Percentiles rank a stretch among this genome's conserved stretches.
These are phyloP conservation scores for Caiman crocodilus DNA, from an alignment of 2,797 vertebrate species.

Conservation along the genomic window DNA sequence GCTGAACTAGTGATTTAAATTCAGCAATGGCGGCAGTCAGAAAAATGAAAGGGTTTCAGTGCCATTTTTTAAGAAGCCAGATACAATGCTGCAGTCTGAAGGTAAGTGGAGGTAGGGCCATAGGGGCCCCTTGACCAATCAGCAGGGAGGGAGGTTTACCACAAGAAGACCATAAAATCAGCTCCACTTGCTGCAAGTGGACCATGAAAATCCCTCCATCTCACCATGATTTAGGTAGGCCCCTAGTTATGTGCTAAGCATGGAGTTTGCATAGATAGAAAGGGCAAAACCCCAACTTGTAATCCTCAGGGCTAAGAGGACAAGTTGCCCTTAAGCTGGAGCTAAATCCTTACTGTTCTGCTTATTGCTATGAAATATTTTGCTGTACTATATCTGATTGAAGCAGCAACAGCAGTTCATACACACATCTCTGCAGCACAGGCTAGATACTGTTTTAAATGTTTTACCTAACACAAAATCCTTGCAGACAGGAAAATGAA, in stretches of 20 bases:
- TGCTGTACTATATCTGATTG: rapidly evolving
- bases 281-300: rapidly evolving
- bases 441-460: background rate
- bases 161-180: too few species aligned
- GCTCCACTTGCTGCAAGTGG: too few species aligned
- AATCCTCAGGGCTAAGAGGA: background rate
- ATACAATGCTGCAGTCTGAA: too few species aligned
- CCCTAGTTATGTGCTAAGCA: rapidly evolving
- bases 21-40: too few species aligned
- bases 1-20: too few species aligned
- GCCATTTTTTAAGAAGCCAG: too few species aligned
- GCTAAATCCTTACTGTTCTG: background rate
- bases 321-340: background rate
- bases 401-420: rapidly evolving
- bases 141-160: too few species aligned
- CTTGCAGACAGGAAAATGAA: background rate
- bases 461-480: constrained; percentile 12
- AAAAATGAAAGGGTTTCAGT: too few species aligned
- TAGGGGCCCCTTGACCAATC: too few species aligned
- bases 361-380: background rate
- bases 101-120: too few species aligned
- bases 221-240: too few species aligned
- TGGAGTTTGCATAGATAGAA: constrained; percentile 2
- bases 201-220: too few species aligned
- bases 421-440: rapidly evolving